Evolutionary conservation across 2,113 vertebrate genomes (phyloP), one percentile per base, ranked within the genome.

Genomic region (Syngnathus typhle): DNA sequence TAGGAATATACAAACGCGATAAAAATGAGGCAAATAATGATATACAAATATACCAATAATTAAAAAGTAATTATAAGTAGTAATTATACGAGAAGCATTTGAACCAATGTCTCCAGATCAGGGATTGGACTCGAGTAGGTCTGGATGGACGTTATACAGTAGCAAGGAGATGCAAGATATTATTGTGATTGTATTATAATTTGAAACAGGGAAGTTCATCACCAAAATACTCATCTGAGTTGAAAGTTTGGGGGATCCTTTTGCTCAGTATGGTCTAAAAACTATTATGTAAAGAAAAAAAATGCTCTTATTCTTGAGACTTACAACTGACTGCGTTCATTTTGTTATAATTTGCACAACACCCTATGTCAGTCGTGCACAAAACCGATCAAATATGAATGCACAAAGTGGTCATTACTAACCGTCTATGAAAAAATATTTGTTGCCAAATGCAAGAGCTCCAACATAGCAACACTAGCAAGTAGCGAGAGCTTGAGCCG

Each of bases 401-500:
- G 18, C 6, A 23, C 32, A 8, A 69, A 23, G 46, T 2, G 44
- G 13, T 16, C 62, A 64, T 0, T 12, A 49, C 23, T 65, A 60
- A 72, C 69, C 55, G 46, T 61, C 3, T 55, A 61, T 68, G 60
- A 6, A 38, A 38, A 23, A 36, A 3, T 6, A 59, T 41, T 19
- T 52, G 18, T 49, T 18, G 0, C 5, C 60, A 44, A 41, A 21
- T 55, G 13, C 19, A 68, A 39, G 55, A 13, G 0, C 15, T 44
- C 55, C 46, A 32, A 67, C 39, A 72, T 47, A 55, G 68, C 12
- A 16, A 36, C 43, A 23, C 38, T 47, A 18, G 38, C 75, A 60
- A 72, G 3, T 36, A 83, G 54, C 54, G 12, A 15, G 27, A 58
- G 55, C 55, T 74, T 38, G 36, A 21, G 74, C 77, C 77, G 27